These are phyloP conservation scores for Panthera leo DNA, from an alignment of 2,113 vertebrate species.

Conservation along the genomic window DNA sequence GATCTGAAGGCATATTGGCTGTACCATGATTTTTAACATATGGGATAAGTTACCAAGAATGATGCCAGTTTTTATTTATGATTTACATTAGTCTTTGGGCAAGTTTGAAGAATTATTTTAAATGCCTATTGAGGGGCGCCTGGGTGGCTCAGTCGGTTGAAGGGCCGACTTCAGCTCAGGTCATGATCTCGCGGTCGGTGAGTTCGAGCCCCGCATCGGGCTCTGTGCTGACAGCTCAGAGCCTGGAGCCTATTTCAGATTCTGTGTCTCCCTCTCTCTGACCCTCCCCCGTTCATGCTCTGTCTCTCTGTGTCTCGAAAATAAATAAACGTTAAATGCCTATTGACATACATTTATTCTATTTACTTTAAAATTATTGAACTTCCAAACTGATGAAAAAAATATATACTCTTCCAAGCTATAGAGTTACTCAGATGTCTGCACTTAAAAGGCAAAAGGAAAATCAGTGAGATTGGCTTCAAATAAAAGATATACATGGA, in stretches of 20 bases:
- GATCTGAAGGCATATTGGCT: neutral
- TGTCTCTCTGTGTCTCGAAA: too few species aligned
- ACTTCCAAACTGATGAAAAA: neutral
- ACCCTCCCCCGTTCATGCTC: too few species aligned
- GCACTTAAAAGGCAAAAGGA: conserved; percentile 26
- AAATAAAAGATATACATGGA: conserved; percentile 32
- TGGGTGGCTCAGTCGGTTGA: too few species aligned
- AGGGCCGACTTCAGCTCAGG: too few species aligned
- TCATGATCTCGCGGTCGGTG: too few species aligned
- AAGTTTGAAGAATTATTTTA: neutral
- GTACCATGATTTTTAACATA: neutral
- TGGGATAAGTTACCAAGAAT: neutral
- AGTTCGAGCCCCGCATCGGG: too few species aligned
- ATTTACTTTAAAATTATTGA: neutral
- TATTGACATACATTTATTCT: neutral
- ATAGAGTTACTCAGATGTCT: neutral
- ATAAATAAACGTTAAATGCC: too few species aligned
- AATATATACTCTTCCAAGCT: neutral
- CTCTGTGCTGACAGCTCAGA: too few species aligned
- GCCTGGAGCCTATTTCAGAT: too few species aligned
- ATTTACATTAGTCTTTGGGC: neutral
- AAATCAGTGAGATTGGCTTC: neutral
- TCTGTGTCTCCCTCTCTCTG: too few species aligned
- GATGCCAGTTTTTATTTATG: neutral
- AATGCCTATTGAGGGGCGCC: neutral